Evolutionary conservation across 2,888 invertebrate genomes (phyloP), one percentile per base, ranked within the genome.

Genomic region (Caenorhabditis japonica): DNA sequence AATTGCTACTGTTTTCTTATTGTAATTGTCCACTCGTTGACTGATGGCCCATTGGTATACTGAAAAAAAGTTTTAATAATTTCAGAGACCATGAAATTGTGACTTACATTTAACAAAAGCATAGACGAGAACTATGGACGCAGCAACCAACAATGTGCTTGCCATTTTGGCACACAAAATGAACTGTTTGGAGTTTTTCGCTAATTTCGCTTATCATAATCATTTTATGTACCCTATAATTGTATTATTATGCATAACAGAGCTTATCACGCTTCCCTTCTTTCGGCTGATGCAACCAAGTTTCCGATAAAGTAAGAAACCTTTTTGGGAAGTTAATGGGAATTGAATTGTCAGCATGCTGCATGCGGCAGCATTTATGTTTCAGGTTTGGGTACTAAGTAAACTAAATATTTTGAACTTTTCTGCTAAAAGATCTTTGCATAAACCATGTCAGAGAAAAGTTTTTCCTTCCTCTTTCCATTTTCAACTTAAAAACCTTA

Each of bases 1-100:
- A 43, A 79, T 77, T 7, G 73, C 79, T 0, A 77, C 75, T 1
- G 79, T 76, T 36, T 70, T 68, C n/a, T 64, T 64, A 3, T 43
- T 49, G 4, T 39, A 7, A 12, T 58, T 39, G 3, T 27, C 39
- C 1, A 78, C 53, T 4, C 61, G 36, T 21, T 56, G 58, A 10
- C n/a, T 21, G 1, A 52, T 52, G 0, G 60, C 30, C 21, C 39
- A 61, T 15, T 49, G 43, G 44, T 64, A 70, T 1, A 49, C 76
- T 76, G 39, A 46, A 76, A 38, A 15, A 0, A 15, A 7, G 19
- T 23, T 15, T 7, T 4, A 10, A 19, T 4, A 44, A 44, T 44
- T 19, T 44, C 17, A 4, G 10, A 10, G 10, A 10, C 30, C 30
- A 30, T n/a, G n/a, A n/a, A n/a, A n/a, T n/a, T n/a, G n/a, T n/a